phyloP scores from a whole-genome alignment of 2,888 invertebrate genomes.

The Neoitamus cyanurus region DNA sequence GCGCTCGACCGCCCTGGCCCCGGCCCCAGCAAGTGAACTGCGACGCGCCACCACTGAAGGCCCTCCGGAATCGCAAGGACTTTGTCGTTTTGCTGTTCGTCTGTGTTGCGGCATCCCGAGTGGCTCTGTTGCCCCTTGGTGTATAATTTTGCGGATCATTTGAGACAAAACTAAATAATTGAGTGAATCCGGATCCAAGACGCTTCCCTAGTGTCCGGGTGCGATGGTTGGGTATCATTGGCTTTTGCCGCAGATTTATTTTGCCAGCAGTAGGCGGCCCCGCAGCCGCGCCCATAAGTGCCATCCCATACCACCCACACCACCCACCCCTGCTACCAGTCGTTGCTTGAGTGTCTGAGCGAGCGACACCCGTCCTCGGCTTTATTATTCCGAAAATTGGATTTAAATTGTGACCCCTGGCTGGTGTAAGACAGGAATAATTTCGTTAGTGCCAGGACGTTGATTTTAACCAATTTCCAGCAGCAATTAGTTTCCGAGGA shows the following conservation, averaged over 20 bases:
- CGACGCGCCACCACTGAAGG: background rate
- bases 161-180: constrained; percentile 45
- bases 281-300: constrained; percentile 14
- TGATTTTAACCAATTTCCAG: constrained; percentile 44
- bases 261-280: background rate
- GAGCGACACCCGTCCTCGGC: background rate
- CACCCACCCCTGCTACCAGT: background rate
- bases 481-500: constrained; percentile 40
- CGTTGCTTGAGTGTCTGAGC: background rate
- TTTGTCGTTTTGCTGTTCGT: background rate
- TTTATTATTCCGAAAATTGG: constrained; percentile 45
- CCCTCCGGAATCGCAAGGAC: background rate
- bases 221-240: constrained; percentile 27
- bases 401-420: constrained; percentile 43
- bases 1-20: background rate
- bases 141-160: constrained; percentile 45
- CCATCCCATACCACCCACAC: background rate
- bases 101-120: background rate
- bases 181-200: constrained; percentile 36
- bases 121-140: background rate
- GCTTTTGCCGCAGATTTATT: constrained; percentile 26
- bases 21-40: background rate
- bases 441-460: constrained; percentile 42
- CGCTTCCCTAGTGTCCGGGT: background rate
- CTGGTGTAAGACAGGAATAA: constrained; percentile 39